Conservation (phyloP, 2,797 vertebrate genomes). For the Macropus fuliginosus region DNA sequence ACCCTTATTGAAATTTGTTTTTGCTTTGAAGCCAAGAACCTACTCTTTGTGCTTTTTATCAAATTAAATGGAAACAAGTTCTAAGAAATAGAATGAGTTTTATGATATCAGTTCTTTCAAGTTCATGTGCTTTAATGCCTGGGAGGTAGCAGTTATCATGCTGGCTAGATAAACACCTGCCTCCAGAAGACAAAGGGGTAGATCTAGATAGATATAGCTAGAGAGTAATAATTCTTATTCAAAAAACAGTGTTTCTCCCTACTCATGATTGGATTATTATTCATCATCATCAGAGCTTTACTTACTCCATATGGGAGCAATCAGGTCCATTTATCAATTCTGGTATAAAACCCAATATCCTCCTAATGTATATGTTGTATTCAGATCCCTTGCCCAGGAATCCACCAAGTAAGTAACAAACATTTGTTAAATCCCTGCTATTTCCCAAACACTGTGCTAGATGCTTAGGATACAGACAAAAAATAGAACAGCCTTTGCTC, state of each 20-base stretch:
- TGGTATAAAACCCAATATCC: not conserved
- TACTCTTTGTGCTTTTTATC: not conserved
- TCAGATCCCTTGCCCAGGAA: not conserved
- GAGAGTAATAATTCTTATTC: not conserved
- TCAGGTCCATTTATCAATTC: not conserved
- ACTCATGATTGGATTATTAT: not conserved
- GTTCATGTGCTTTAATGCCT: not conserved
- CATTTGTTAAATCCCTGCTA: not conserved
- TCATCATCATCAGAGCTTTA: not conserved
- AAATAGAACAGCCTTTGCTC: not conserved
- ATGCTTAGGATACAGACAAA: not conserved
- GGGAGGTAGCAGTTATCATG: not conserved
- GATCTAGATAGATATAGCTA: not conserved
- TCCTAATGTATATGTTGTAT: not conserved
- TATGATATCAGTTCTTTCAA: not conserved
- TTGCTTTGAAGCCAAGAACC: constrained; percentile 8
- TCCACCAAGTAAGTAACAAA: not conserved
- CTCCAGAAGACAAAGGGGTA: not conserved
- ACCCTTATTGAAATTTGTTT: constrained; percentile 10
- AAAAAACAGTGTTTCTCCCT: not conserved
- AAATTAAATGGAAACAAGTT: constrained; percentile 20
- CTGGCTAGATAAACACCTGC: not conserved
- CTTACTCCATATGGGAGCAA: not conserved
- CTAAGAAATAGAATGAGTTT: constrained; percentile 28
- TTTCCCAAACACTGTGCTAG: not conserved